Percentiles rank a stretch among this genome's conserved stretches.
These are phyloP conservation scores for Catharus minimus DNA, from an alignment of 2,113 vertebrate species.

Conservation along the genomic window DNA sequence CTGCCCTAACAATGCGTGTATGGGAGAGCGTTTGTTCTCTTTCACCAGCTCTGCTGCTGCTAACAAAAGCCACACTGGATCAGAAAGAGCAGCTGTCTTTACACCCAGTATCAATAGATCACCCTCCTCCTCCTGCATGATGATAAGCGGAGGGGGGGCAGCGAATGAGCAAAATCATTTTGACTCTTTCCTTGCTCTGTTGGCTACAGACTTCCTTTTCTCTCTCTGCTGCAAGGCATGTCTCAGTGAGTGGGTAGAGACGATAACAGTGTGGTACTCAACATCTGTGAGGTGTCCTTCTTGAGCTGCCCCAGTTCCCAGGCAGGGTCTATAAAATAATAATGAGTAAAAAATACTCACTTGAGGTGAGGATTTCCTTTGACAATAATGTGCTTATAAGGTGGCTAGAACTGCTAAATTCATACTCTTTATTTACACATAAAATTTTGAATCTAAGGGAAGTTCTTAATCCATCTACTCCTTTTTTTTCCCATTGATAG, in stretches of 20 bases:
- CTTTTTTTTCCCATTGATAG: neutral
- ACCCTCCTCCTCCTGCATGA: conserved; percentile 22
- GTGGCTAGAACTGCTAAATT: neutral
- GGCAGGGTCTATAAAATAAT: neutral
- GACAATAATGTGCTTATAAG: neutral
- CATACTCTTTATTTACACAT: neutral
- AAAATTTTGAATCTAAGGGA: neutral
- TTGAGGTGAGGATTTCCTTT: neutral
- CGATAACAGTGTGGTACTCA: accelerated
- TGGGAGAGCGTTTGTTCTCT: conserved; percentile 48
- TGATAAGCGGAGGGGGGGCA: neutral
- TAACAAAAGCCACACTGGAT: conserved; percentile 51
- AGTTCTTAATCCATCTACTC: neutral
- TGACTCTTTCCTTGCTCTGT: neutral
- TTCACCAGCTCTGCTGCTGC: conserved; percentile 4
- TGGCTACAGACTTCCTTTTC: neutral
- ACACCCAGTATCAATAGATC: conserved; percentile 46
- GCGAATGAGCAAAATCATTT: neutral
- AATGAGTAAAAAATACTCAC: neutral
- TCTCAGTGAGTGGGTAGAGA: neutral
- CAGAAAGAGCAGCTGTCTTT: conserved; percentile 33
- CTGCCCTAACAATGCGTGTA: conserved; percentile 1
- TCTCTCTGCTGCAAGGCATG: neutral
- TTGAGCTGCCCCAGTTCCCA: neutral
- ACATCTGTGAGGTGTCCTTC: neutral